Evolutionary conservation across 2,888 invertebrate species (phyloP), one percentile per base, ranked within the genome.

Genomic region (Xanthorhoe spadicearia): DNA sequence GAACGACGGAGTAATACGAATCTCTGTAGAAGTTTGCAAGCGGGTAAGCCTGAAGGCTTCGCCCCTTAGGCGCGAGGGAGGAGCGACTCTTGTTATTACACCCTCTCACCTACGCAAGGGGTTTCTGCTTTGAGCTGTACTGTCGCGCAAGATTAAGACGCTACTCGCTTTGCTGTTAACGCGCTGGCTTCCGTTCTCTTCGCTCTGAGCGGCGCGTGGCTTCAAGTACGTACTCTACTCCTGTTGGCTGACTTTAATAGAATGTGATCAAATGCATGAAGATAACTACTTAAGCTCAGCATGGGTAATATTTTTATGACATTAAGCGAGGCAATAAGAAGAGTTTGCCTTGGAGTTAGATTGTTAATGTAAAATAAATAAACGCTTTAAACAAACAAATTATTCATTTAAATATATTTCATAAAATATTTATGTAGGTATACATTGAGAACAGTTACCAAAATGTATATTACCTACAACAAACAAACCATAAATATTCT

Each of bases 31-130:
- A 92, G 86, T 91, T 90, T 87, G 86, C 83, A 78, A 88, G 82
- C 86, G 84, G 84, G 77, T 78, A 77, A 77, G 87, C 82, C 84
- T 75, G 85, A 80, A 84, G 84, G 85, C 85, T 85, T 82, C 81
- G 80, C 81, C 77, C 79, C 85, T 83, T 79, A 73, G 75, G 77
- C 77, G 78, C 76, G 80, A 75, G 78, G 80, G 79, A 80, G 82
- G 82, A 80, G 79, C 71, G 78, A 80, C 84, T 86, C 88, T 87
- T 91, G 90, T 92, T 92, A 92, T 90, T 90, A 90, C 91, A 90
- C 92, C 89, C 90, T 90, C 89, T 91, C 91, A 89, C 90, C 91
- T 89, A 90, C 86, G 88, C 85, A 87, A 88, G 89, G 86, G 86
- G 86, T 86, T 86, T 86, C 87, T 81, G 81, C 83, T 86, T 79